phyloP scores from a whole-genome alignment of 1,140 invertebrate genomes.

The Drosophila virilis region DNA sequence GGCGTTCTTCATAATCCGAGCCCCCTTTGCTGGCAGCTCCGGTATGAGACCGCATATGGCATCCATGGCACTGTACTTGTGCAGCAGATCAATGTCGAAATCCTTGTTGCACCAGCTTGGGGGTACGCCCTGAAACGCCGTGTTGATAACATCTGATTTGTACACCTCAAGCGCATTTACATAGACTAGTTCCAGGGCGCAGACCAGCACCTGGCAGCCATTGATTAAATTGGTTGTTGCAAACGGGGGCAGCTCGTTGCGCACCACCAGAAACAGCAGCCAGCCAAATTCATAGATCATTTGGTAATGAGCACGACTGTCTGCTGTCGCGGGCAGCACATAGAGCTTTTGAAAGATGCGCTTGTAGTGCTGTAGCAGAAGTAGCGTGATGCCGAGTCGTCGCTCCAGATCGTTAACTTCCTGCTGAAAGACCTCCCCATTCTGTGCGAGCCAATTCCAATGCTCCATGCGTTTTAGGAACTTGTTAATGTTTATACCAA shows the following conservation, averaged over 20 bases:
- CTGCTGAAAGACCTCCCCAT: constrained; percentile 92
- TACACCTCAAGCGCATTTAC: constrained; percentile 91
- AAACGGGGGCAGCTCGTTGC: constrained; percentile 91
- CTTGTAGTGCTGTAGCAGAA: constrained; percentile 96
- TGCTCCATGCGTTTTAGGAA: constrained; percentile 98
- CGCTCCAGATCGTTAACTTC: constrained; percentile 94
- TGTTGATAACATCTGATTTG: constrained; percentile 93
- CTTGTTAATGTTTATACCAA: constrained; percentile 95
- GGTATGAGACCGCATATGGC: constrained; percentile 91
- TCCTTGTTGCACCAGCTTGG: constrained; percentile 88
- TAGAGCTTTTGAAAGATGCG: constrained; percentile 95
- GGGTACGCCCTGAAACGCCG: constrained; percentile 91
- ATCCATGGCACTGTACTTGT: constrained; percentile 92
- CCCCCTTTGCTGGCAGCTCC: constrained; percentile 91
- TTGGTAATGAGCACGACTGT: constrained; percentile 36
- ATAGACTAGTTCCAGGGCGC: constrained; percentile 95
- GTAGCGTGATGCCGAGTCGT: constrained; percentile 96
- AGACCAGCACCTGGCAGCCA: constrained; percentile 95
- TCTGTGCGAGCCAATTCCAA: constrained; percentile 97
- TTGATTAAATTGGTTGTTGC: constrained; percentile 94
- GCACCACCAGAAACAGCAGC: constrained; percentile 96
- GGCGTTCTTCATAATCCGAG: constrained; percentile 95
- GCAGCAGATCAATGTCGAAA: constrained; percentile 87
- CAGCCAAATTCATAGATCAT: constrained; percentile 95
- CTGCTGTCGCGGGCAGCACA: constrained; percentile 84